These are phyloP conservation scores for Sebastes aleutianus DNA, from an alignment of 2,797 vertebrate genomes.

Conservation along the genomic window DNA sequence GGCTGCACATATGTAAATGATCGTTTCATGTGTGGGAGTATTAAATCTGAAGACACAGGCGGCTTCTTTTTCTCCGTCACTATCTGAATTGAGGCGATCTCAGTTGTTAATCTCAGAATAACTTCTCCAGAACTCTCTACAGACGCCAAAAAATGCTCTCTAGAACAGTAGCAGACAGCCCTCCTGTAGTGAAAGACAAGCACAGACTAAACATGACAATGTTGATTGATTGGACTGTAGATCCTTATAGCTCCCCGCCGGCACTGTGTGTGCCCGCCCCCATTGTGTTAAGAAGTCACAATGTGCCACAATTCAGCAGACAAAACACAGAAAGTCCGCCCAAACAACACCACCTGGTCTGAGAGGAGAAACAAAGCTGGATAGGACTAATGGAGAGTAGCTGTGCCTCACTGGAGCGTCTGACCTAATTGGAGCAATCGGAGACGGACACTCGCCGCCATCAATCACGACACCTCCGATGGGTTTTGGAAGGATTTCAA, in stretches of 20 bases:
- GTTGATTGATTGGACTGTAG: constrained; percentile 58
- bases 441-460: constrained; percentile 46
- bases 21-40: background rate
- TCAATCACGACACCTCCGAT: constrained; percentile 53
- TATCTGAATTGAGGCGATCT: background rate
- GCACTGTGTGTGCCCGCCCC: constrained; percentile 9
- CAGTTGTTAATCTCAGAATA: constrained; percentile 21
- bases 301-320: constrained; percentile 43
- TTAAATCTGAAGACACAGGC: constrained; percentile 22
- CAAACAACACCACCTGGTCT: constrained; percentile 50
- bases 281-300: constrained; percentile 20
- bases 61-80: background rate
- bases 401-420: constrained; percentile 46
- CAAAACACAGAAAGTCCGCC: constrained; percentile 45
- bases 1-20: constrained; percentile 25
- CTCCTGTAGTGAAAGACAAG: constrained; percentile 46
- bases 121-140: background rate
- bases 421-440: constrained; percentile 64
- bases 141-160: background rate
- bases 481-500: constrained; percentile 63
- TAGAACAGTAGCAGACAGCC: constrained; percentile 36
- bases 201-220: constrained; percentile 61
- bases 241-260: constrained; percentile 35
- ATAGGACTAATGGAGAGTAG: constrained; percentile 18
- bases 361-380: constrained; percentile 18